These are phyloP conservation scores for Margaritifera margaritifera DNA, from an alignment of 2,888 invertebrate species.

Conservation along the genomic window DNA sequence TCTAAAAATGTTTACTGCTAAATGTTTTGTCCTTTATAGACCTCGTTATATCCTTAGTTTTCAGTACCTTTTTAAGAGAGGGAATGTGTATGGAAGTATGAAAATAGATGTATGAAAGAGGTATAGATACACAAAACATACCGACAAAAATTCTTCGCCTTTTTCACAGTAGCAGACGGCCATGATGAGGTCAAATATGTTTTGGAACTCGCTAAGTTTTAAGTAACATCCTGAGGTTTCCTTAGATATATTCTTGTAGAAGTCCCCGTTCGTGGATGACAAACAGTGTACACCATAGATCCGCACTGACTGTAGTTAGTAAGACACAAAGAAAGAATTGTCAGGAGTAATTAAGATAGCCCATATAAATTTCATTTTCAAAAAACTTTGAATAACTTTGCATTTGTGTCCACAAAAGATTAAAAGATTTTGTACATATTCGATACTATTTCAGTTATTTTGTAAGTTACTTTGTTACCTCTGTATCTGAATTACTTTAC, in stretches of 20 bases:
- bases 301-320: slow-evolving; percentile 21
- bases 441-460: no score
- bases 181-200: slow-evolving; percentile 54
- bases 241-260: slow-evolving; percentile 40
- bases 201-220: slow-evolving; percentile 40
- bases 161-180: slow-evolving; percentile 57
- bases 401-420: no score
- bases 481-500: no score
- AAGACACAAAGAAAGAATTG: background rate
- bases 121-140: slow-evolving; percentile 6
- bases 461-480: no score
- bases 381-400: background rate
- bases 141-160: slow-evolving; percentile 38
- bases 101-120: background rate
- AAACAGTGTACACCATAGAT: slow-evolving; percentile 32
- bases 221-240: slow-evolving; percentile 41
- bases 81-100: background rate
- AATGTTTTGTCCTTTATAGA: no score
- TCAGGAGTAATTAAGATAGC: slow-evolving; percentile 4
- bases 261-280: slow-evolving; percentile 8
- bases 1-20: no score
- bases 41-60: no score
- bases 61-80: background rate
- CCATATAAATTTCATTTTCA: background rate
- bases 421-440: no score